phyloP scores from a whole-genome alignment of 1,140 invertebrate genomes.

The Thaumatotibia leucotreta region DNA sequence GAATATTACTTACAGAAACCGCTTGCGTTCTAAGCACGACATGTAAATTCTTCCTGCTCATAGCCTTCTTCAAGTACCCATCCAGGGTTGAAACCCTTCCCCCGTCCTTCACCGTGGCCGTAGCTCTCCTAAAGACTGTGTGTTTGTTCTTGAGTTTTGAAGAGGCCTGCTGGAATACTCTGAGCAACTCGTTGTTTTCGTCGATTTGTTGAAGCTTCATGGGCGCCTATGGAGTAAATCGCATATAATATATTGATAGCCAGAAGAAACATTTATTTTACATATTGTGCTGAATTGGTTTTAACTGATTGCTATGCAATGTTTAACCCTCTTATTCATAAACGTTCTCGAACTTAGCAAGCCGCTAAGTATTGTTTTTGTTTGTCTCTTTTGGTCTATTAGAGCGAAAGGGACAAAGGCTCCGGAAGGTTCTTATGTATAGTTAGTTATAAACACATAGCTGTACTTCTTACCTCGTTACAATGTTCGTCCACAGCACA shows the following conservation, averaged over 20 bases:
- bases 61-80: slow-evolving; percentile 82
- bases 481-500: slow-evolving; percentile 59
- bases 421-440: no score
- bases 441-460: neutral
- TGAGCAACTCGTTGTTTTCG: slow-evolving; percentile 63
- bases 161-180: slow-evolving; percentile 67
- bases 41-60: slow-evolving; percentile 82
- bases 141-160: slow-evolving; percentile 58
- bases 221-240: slow-evolving; percentile 36
- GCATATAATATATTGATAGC: neutral
- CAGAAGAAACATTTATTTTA: neutral
- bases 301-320: no score
- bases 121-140: slow-evolving; percentile 45
- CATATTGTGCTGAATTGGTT: no score
- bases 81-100: slow-evolving; percentile 81
- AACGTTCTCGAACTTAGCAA: no score
- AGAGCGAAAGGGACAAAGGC: no score
- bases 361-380: no score
- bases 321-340: no score
- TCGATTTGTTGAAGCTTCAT: slow-evolving; percentile 57
- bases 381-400: no score
- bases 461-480: slow-evolving; percentile 41
- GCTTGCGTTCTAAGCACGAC: slow-evolving; percentile 83
- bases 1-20: slow-evolving; percentile 49
- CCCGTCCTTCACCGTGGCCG: slow-evolving; percentile 77